Evolutionary conservation across 2,888 invertebrate species (phyloP), one percentile per base, ranked within the genome.

Genomic region (Dusona sp.): DNA sequence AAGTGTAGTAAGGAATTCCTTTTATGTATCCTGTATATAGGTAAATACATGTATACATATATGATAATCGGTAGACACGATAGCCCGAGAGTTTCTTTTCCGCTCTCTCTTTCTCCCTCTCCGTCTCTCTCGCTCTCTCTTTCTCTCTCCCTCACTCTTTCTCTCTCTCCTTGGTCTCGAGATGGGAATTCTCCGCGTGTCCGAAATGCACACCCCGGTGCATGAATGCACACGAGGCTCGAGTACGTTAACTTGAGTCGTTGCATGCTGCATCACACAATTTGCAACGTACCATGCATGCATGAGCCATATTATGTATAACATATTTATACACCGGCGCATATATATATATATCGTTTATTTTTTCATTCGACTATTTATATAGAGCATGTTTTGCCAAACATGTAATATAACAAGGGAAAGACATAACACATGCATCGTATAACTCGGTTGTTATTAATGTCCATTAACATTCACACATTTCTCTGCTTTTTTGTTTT

Each of bases 171-270:
- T 6, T 6, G 19, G 48, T 19, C 68, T 78, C 61, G 61, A 64
- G 74, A 85, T 74, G 82, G 42, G 85, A 85, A 82, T 85, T 85
- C 85, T 65, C 79, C 57, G 67, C 83, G 72, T 83, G 77, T 86
- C 83, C 72, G 48, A 86, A 83, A 86, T 79, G 79, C 86, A 78
- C 78, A 78, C 72, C 45, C 68, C 73, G 78, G 45, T 78, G 81
- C 78, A 83, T 65, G 77, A 81, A 84, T 81, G 77, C 83, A 74
- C 80, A 83, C 67, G 81, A 70, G 86, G 61, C 48, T 72, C 83
- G 83, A 65, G 78, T 61, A 72, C 51, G 79, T 80, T 72, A 77
- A 74, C 68, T 67, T 78, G 74, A 51, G 65, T 80, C 80, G 74
- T 74, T 86, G 83, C 77, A 81, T 74, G 77, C 83, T 61, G 70